phyloP scores from a whole-genome alignment of 1,140 invertebrate species.

The Bombyx mandarina region DNA sequence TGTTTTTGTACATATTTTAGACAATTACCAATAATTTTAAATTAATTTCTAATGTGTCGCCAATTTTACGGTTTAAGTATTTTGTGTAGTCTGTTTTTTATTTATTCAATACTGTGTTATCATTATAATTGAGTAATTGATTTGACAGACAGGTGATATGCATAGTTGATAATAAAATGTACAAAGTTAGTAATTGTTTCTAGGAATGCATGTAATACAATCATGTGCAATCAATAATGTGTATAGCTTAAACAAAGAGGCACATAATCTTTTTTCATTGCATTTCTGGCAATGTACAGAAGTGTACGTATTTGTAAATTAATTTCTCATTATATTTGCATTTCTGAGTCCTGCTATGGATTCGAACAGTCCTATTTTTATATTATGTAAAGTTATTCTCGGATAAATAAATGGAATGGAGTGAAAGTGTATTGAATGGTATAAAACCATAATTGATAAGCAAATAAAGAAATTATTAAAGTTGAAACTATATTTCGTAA shows the following conservation, averaged over 20 bases:
- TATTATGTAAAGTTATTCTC: conserved; percentile 66
- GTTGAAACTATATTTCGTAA: conserved; percentile 4
- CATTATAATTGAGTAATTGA: conserved; percentile 33
- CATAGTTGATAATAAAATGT: conserved; percentile 52
- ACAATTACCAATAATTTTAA: conserved; percentile 57
- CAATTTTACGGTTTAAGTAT: conserved; percentile 42
- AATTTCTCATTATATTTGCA: conserved; percentile 63
- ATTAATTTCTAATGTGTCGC: conserved; percentile 56
- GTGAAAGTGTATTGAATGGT: conserved; percentile 58
- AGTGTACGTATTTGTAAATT: conserved; percentile 56
- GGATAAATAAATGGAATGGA: conserved; percentile 66
- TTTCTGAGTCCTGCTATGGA: conserved; percentile 53
- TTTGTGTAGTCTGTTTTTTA: conserved; percentile 40
- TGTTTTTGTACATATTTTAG: conserved; percentile 58
- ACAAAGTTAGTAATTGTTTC: conserved; percentile 55
- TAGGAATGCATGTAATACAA: conserved; percentile 58
- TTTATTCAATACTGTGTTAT: conserved; percentile 47
- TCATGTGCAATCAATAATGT: conserved; percentile 63
- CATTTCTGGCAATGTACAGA: conserved; percentile 62
- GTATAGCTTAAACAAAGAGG: conserved; percentile 43
- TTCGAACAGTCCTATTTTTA: conserved; percentile 70
- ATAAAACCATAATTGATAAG: conserved; percentile 62
- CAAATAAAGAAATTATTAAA: conserved; percentile 67
- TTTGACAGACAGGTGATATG: conserved; percentile 53
- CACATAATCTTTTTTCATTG: conserved; percentile 57